Evolutionary conservation across 2,888 invertebrate species (phyloP).

Genomic region (Kuschelorhynchus macadamiae): DNA sequence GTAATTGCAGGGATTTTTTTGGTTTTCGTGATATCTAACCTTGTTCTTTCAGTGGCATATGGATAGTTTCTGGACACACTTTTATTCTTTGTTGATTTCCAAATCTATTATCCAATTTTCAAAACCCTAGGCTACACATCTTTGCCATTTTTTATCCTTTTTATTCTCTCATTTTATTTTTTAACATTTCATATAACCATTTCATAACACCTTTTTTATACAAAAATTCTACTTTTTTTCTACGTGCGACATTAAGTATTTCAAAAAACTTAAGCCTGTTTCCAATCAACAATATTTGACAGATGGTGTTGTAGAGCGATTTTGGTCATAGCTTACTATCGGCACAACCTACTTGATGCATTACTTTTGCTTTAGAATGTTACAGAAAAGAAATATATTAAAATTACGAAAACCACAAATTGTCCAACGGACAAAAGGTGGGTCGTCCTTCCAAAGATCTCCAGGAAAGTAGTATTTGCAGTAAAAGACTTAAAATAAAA

Average conservation of each 20-base stretch:
- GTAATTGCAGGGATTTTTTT: conserved; percentile 17
- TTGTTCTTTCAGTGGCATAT: conserved; percentile 16
- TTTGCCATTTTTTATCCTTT: conserved; percentile 23
- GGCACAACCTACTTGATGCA: conserved; percentile 15
- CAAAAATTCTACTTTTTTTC: conserved; percentile 22
- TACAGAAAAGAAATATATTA: conserved; percentile 9
- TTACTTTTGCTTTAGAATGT: conserved; percentile 20
- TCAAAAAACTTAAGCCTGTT: conserved; percentile 7
- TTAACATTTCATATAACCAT: conserved; percentile 13
- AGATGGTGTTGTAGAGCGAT: conserved; percentile 7
- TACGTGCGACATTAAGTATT: conserved; percentile 21
- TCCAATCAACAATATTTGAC: conserved; percentile 29
- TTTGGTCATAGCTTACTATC: conserved; percentile 13
- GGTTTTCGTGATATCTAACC: conserved; percentile 22
- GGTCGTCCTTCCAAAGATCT: no score
- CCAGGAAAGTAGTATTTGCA: no score
- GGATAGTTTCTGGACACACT: conserved; percentile 12
- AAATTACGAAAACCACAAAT: conserved; percentile 14
- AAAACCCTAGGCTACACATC: conserved; percentile 17
- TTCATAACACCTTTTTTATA: conserved; percentile 20
- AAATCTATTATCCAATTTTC: conserved; percentile 12
- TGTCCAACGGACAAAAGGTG: no score
- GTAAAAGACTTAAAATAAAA: no score
- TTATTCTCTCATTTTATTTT: conserved; percentile 20
- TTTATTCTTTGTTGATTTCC: no score